phyloP scores from a whole-genome alignment of 2,888 invertebrate genomes.

The Volucella inanis region DNA sequence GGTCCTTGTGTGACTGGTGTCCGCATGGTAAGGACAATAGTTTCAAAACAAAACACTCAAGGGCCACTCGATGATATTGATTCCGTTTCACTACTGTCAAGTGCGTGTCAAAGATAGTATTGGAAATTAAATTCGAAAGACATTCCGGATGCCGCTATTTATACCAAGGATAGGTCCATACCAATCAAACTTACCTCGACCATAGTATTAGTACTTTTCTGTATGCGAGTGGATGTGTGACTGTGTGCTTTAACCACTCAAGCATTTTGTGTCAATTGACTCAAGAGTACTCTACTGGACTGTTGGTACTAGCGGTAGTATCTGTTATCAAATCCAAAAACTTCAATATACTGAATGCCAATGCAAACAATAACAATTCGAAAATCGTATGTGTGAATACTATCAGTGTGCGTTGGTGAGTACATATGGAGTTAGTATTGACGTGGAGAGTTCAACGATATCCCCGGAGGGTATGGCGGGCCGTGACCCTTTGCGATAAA shows the following conservation, averaged over 20 bases:
- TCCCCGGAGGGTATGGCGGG: constrained; percentile 53
- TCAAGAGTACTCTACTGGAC: constrained; percentile 44
- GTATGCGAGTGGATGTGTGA: constrained; percentile 11
- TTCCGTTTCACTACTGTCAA: constrained; percentile 51
- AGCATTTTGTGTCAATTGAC: constrained; percentile 60
- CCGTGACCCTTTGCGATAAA: constrained; percentile 31
- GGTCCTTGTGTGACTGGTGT: constrained; percentile 23
- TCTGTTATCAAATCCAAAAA: constrained; percentile 65
- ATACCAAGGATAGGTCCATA: constrained; percentile 21
- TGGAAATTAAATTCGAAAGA: constrained; percentile 69
- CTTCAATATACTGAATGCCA: constrained; percentile 53
- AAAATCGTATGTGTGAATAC: constrained; percentile 3
- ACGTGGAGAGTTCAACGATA: constrained; percentile 49
- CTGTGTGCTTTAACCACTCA: constrained; percentile 32
- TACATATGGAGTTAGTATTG: constrained; percentile 17
- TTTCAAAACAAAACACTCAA: constrained; percentile 61
- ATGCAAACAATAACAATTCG: constrained; percentile 67
- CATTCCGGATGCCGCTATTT: constrained; percentile 10
- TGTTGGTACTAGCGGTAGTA: neutral
- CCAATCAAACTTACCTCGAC: constrained; percentile 62
- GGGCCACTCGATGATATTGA: constrained; percentile 68
- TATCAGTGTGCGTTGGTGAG: constrained; percentile 8
- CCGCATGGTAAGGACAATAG: constrained; percentile 52
- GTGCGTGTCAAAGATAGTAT: constrained; percentile 71
- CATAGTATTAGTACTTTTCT: neutral